Conservation (phyloP, 2,797 vertebrate species). For the Phalloptychus januarius region DNA sequence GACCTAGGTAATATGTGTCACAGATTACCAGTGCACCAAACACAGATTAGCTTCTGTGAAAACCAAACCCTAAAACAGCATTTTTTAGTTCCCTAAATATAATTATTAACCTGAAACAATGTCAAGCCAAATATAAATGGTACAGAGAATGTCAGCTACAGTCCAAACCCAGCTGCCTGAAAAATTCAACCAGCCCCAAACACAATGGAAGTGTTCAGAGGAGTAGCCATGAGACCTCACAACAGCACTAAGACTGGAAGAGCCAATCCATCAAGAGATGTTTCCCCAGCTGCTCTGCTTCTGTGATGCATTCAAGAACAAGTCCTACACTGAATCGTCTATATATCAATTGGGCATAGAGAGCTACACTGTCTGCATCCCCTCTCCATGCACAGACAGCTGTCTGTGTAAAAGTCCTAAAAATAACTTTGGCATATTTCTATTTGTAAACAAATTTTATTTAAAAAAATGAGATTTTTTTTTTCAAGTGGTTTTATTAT, state of each 20-base stretch:
- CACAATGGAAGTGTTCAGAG: neutral
- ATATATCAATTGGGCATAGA: conserved; percentile 73
- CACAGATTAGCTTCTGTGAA: too few relatives aligned
- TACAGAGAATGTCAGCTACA: neutral
- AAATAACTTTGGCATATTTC: neutral
- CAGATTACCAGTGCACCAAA: too few relatives aligned
- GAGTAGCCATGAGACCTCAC: neutral
- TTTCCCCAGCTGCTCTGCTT: neutral
- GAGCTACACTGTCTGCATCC: conserved; percentile 85
- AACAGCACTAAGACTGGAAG: neutral
- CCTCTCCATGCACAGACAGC: conserved; percentile 87
- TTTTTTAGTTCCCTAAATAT: neutral
- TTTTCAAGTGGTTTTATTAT: neutral
- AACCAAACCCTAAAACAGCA: neutral
- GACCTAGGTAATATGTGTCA: too few relatives aligned
- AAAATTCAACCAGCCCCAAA: neutral
- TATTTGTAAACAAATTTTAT: neutral
- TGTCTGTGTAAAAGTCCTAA: conserved; percentile 38
- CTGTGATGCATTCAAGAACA: neutral
- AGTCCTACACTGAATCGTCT: neutral
- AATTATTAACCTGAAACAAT: neutral
- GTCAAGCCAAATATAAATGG: neutral
- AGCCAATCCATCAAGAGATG: neutral
- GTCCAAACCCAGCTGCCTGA: too few relatives aligned
- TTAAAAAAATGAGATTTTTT: neutral